These are phyloP conservation scores for Scarus forsteni DNA, from an alignment of 2,797 vertebrate species.

Conservation along the genomic window DNA sequence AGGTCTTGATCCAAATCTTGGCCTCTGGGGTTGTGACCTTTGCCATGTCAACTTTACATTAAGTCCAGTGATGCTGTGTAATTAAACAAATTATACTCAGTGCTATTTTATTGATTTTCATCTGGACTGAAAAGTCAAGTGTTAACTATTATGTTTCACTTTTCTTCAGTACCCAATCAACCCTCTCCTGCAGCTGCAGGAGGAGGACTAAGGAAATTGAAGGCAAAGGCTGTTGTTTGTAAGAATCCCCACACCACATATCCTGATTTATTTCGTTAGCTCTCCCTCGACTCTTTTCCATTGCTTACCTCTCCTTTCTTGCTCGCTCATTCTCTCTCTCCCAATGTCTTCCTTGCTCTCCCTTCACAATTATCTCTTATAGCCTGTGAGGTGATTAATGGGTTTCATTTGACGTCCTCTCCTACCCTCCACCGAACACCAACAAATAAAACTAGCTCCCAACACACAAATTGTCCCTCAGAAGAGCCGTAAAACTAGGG, in stretches of 20 bases:
- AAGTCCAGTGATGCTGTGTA: slow-evolving; percentile 23
- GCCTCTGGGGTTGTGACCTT: slow-evolving; percentile 1
- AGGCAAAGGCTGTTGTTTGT: slow-evolving; percentile 75
- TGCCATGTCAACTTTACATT: slow-evolving; percentile 51
- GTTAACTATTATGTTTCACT: slow-evolving; percentile 68
- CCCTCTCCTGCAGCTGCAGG: slow-evolving; percentile 17
- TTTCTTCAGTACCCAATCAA: slow-evolving; percentile 61
- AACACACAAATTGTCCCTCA: slow-evolving; percentile 88
- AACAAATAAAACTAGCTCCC: slow-evolving; percentile 86
- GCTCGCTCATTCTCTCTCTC: slow-evolving; percentile 61
- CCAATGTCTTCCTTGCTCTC: slow-evolving; percentile 78
- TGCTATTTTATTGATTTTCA: slow-evolving; percentile 36
- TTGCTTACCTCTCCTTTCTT: slow-evolving; percentile 63
- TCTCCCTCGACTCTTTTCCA: slow-evolving; percentile 61
- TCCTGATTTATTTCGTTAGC: slow-evolving; percentile 84
- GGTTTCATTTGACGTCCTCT: slow-evolving; percentile 88
- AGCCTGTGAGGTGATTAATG: slow-evolving; percentile 89
- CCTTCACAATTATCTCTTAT: slow-evolving; percentile 87
- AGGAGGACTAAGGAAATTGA: slow-evolving; percentile 68
- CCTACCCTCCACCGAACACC: slow-evolving; percentile 82
- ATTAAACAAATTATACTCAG: slow-evolving; percentile 58
- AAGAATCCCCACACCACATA: slow-evolving; percentile 73
- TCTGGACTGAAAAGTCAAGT: slow-evolving; percentile 60
- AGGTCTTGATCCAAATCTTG: slow-evolving; percentile 50
- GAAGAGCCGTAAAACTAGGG: slow-evolving; percentile 86